Percentiles rank a stretch among this genome's conserved stretches.
These are phyloP conservation scores for Ciona savignyi DNA, from an alignment of 23 tunicate genomes.

Conservation along the genomic window DNA sequence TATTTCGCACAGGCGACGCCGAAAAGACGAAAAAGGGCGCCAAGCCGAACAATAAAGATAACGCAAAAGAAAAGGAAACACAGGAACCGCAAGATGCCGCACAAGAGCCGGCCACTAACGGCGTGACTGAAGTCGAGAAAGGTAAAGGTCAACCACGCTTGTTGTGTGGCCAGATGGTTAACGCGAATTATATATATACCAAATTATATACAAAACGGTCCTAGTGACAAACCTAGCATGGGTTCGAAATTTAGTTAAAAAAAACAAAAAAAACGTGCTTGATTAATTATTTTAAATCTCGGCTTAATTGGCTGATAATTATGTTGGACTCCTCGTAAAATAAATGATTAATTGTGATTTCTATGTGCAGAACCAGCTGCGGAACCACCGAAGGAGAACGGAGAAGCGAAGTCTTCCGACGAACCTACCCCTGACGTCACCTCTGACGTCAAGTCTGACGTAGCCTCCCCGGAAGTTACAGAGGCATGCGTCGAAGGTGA, in stretches of 20 bases:
- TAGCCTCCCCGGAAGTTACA: background rate
- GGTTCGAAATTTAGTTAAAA: too few species aligned
- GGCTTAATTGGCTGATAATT: too few species aligned
- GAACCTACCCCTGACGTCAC: background rate
- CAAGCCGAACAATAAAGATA: constrained; percentile 33
- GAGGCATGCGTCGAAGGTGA: background rate
- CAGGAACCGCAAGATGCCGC: constrained; percentile 3
- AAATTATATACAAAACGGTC: too few species aligned
- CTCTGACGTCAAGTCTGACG: background rate
- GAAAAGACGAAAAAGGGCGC: constrained; percentile 22
- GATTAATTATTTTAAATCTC: too few species aligned
- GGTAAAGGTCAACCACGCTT: too few species aligned
- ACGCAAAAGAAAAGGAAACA: constrained; percentile 30
- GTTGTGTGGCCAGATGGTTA: too few species aligned
- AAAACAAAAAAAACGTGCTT: too few species aligned
- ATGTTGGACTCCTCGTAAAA: too few species aligned
- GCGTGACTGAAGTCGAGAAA: background rate
- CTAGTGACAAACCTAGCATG: too few species aligned
- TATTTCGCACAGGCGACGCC: constrained; percentile 15
- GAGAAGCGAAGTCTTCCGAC: background rate
- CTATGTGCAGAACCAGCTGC: background rate
- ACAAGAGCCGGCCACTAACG: background rate
- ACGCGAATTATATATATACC: too few species aligned
- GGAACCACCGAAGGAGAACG: background rate
- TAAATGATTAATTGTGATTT: too few species aligned